Evolutionary conservation across 2,797 vertebrate genomes (phyloP).

Genomic region (Lindbergichthys nudifrons): DNA sequence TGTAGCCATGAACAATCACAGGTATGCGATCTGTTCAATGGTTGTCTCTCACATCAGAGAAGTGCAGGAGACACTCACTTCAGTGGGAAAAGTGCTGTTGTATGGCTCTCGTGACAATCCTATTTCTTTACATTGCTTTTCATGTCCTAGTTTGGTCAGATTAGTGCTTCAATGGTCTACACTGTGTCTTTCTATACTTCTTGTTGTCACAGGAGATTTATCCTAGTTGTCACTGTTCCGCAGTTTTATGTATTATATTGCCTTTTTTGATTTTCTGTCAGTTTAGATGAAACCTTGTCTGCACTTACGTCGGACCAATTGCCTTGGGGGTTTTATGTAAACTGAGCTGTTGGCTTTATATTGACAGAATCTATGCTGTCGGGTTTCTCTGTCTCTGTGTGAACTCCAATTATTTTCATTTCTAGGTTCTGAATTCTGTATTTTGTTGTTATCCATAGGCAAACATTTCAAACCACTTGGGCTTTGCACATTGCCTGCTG

Average conservation of each 20-base stretch:
- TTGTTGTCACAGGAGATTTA: background rate
- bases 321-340: constrained; percentile 29
- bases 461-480: constrained; percentile 32
- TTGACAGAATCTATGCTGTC: constrained; percentile 34
- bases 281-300: constrained; percentile 34
- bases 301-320: constrained; percentile 27
- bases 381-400: constrained; percentile 43
- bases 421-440: constrained; percentile 16
- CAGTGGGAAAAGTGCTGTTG: constrained; percentile 13
- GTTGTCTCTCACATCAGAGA: constrained; percentile 42
- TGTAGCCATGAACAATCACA: constrained; percentile 67
- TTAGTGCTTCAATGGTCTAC: constrained; percentile 1
- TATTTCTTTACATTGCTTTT: constrained; percentile 11
- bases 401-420: constrained; percentile 35
- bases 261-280: constrained; percentile 30
- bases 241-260: constrained; percentile 10
- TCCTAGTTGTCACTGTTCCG: background rate
- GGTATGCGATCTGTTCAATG: constrained; percentile 63
- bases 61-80: constrained; percentile 18
- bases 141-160: background rate
- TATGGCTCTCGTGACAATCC: constrained; percentile 25
- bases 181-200: background rate
- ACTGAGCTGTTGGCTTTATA: constrained; percentile 40
- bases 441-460: constrained; percentile 47
- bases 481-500: constrained; percentile 32